These are phyloP conservation scores for Synergus japonicus DNA, from an alignment of 2,888 invertebrate genomes.

Conservation along the genomic window DNA sequence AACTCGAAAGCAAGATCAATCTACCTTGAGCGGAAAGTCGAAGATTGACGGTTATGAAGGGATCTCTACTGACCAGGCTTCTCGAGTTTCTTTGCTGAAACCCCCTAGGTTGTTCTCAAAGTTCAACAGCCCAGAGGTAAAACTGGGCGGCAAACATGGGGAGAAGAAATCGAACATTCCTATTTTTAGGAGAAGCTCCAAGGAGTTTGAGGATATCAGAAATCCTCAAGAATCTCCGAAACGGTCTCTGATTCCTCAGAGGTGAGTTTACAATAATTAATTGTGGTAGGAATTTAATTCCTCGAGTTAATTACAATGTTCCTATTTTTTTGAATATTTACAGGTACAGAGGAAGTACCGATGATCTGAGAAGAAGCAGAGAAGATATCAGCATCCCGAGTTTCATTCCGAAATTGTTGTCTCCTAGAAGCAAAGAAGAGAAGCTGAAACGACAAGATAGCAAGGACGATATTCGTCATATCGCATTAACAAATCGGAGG, in stretches of 20 bases:
- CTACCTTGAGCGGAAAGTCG: slow-evolving; percentile 20
- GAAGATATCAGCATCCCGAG: slow-evolving; percentile 74
- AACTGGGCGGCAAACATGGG: slow-evolving; percentile 62
- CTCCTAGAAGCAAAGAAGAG: slow-evolving; percentile 69
- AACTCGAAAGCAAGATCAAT: slow-evolving; percentile 55
- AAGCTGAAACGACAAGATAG: slow-evolving; percentile 72
- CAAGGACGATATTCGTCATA: slow-evolving; percentile 69
- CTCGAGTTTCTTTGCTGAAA: slow-evolving; percentile 66
- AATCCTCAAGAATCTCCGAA: slow-evolving; percentile 72
- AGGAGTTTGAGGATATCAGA: slow-evolving; percentile 74
- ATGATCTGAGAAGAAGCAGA: slow-evolving; percentile 73
- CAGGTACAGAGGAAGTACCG: slow-evolving; percentile 74
- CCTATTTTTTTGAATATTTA: slow-evolving; percentile 9
- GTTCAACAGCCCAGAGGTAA: slow-evolving; percentile 53
- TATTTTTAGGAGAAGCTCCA: slow-evolving; percentile 70
- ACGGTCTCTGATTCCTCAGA: slow-evolving; percentile 75
- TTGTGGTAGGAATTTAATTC: not conserved
- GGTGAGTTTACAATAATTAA: slow-evolving; percentile 58
- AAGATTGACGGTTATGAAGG: slow-evolving; percentile 42
- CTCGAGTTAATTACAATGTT: not conserved
- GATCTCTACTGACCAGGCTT: slow-evolving; percentile 38
- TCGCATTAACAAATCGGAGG: slow-evolving; percentile 1
- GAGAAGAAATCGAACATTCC: slow-evolving; percentile 74
- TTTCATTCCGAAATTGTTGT: slow-evolving; percentile 73
- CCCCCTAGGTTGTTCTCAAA: slow-evolving; percentile 67